These are phyloP conservation scores for Latheticus oryzae DNA, from an alignment of 2,888 invertebrate genomes.

Conservation along the genomic window DNA sequence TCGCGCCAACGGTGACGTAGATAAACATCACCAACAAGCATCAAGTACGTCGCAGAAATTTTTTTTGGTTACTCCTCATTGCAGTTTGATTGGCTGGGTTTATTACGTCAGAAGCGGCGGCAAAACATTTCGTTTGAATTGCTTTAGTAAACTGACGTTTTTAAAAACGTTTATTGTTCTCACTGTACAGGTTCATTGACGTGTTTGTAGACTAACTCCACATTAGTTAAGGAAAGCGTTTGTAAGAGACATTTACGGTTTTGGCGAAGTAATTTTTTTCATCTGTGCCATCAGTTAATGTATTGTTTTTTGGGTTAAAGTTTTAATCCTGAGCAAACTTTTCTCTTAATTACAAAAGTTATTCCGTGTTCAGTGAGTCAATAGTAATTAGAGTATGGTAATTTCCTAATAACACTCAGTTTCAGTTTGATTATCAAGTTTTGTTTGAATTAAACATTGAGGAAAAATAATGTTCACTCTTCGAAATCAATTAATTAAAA, in stretches of 20 bases:
- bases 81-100: too few species aligned
- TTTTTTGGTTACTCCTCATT: too few species aligned
- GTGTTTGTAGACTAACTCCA: too few species aligned
- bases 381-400: constrained; percentile 43
- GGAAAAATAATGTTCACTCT: constrained; percentile 4
- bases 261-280: constrained; percentile 9
- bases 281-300: constrained; percentile 17
- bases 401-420: constrained; percentile 29
- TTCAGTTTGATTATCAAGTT: constrained; percentile 21
- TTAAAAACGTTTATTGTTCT: too few species aligned
- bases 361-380: constrained; percentile 39
- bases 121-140: too few species aligned
- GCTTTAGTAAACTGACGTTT: too few species aligned
- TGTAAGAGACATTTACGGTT: constrained; percentile 1
- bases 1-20: too few species aligned
- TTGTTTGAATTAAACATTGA: constrained; percentile 10
- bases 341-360: constrained; percentile 43
- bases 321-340: constrained; percentile 41
- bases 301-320: constrained; percentile 26
- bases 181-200: too few species aligned
- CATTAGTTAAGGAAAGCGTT: too few species aligned
- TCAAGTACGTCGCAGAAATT: too few species aligned
- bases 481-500: constrained; percentile 27
- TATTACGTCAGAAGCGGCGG: too few species aligned
- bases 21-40: too few species aligned